Evolutionary conservation across 2,113 vertebrate genomes (phyloP).

Genomic region (Boulengeromyrus knoepffleri): DNA sequence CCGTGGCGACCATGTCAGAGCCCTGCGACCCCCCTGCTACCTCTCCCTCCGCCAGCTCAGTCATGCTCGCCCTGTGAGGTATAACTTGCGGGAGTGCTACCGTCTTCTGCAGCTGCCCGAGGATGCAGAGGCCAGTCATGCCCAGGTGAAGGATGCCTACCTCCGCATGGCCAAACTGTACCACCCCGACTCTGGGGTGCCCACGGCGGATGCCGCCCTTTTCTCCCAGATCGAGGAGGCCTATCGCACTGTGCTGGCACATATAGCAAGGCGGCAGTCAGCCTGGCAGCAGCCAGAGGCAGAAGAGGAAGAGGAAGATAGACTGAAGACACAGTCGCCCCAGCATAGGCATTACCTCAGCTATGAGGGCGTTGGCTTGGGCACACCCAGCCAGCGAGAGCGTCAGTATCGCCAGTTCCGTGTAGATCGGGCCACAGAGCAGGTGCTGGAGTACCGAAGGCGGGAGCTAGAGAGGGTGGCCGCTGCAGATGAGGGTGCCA

Average conservation of each 20-base stretch:
- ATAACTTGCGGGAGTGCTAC: conserved; percentile 53
- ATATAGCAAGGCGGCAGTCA: conserved; percentile 48
- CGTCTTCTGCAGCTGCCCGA: conserved; percentile 54
- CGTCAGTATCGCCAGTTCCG: conserved; percentile 82
- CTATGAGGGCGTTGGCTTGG: conserved; percentile 81
- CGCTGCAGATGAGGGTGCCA: conserved; percentile 49
- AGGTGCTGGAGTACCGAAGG: conserved; percentile 76
- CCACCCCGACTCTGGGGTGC: conserved; percentile 77
- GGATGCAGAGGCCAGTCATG: conserved; percentile 36
- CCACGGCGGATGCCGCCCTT: conserved; percentile 58
- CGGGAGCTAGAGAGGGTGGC: conserved; percentile 63
- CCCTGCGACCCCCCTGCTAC: conserved; percentile 3
- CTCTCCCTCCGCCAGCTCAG: conserved; percentile 30
- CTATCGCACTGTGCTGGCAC: conserved; percentile 68
- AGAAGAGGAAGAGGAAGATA: conserved; percentile 54
- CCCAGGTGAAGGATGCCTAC: conserved; percentile 74
- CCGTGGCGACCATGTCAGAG: conserved; percentile 5
- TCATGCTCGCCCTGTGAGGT: conserved; percentile 28
- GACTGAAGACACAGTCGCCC: conserved; percentile 54
- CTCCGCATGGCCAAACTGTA: conserved; percentile 77
- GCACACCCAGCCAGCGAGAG: conserved; percentile 84
- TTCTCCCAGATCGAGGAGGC: conserved; percentile 80
- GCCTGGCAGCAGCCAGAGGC: conserved; percentile 16
- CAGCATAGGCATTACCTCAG: conserved; percentile 89
- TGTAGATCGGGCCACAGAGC: conserved; percentile 74